Evolutionary conservation across 2,113 vertebrate genomes (phyloP).

Genomic region (Brienomyrus longianalis): DNA sequence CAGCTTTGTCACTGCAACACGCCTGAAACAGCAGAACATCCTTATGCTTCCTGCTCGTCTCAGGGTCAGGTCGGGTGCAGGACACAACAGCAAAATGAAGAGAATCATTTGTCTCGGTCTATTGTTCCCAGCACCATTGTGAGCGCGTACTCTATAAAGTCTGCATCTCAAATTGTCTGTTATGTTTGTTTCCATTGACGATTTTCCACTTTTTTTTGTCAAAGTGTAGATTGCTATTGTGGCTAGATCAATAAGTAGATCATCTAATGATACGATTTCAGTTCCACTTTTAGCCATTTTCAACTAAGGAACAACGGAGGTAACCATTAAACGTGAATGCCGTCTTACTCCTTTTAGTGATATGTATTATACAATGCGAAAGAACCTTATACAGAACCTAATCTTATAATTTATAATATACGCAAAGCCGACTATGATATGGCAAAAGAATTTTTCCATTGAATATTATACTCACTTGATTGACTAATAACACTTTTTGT

Average conservation of each 20-base stretch:
- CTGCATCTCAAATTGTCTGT: constrained; percentile 46
- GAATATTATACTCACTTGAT: not conserved
- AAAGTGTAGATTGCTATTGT: constrained; percentile 26
- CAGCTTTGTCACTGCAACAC: not conserved
- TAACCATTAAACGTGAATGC: not conserved
- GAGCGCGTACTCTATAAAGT: constrained; percentile 51
- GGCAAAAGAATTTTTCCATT: not conserved
- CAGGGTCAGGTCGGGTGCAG: constrained; percentile 54
- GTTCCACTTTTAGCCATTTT: not conserved
- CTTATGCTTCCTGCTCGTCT: constrained; percentile 30
- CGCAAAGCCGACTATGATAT: not conserved
- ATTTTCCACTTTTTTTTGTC: constrained; percentile 20
- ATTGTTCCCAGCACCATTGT: constrained; percentile 61
- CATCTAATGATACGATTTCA: not conserved
- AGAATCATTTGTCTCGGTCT: constrained; percentile 51
- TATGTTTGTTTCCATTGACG: constrained; percentile 15
- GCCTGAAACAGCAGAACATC: constrained; percentile 14
- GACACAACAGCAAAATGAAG: constrained; percentile 53
- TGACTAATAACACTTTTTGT: not conserved
- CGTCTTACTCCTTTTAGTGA: not conserved
- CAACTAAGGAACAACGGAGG: not conserved
- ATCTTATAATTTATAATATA: not conserved
- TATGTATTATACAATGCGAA: not conserved
- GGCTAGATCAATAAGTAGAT: not conserved
- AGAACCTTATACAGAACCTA: not conserved